phyloP scores from a whole-genome alignment of 1,140 invertebrate genomes.

The Cyclina sinensis region DNA sequence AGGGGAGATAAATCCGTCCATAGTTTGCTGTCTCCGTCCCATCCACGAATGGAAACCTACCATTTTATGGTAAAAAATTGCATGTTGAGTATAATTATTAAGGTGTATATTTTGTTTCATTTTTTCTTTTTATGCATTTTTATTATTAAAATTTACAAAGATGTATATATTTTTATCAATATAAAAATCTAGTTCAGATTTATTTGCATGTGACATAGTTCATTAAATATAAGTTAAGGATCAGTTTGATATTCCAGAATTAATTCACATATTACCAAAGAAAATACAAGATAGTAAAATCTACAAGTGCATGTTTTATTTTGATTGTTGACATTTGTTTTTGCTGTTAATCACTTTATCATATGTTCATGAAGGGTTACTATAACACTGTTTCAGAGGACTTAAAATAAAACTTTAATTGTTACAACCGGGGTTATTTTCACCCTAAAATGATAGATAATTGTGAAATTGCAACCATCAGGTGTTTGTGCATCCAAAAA shows the following conservation, averaged over 20 bases:
- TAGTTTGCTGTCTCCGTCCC: neutral
- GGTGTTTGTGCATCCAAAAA: neutral
- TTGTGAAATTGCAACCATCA: neutral
- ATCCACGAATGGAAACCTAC: neutral
- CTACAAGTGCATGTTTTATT: no score
- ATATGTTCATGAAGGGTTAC: no score
- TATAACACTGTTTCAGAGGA: no score
- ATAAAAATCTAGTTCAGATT: neutral
- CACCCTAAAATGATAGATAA: conserved; percentile 18
- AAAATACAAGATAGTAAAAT: no score
- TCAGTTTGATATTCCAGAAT: no score
- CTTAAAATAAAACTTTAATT: neutral
- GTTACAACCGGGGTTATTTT: neutral
- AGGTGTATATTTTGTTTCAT: conserved; percentile 20
- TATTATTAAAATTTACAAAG: neutral
- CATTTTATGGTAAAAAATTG: conserved; percentile 36
- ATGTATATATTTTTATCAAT: conserved; percentile 29
- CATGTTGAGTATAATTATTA: neutral
- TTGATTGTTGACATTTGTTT: no score
- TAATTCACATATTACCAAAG: no score
- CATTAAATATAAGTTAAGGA: neutral
- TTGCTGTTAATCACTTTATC: no score
- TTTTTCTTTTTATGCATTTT: neutral
- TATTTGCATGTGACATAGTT: conserved; percentile 13
- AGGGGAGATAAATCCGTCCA: neutral